Conservation (phyloP, 2,797 vertebrate species). For the Spinus pinus region DNA sequence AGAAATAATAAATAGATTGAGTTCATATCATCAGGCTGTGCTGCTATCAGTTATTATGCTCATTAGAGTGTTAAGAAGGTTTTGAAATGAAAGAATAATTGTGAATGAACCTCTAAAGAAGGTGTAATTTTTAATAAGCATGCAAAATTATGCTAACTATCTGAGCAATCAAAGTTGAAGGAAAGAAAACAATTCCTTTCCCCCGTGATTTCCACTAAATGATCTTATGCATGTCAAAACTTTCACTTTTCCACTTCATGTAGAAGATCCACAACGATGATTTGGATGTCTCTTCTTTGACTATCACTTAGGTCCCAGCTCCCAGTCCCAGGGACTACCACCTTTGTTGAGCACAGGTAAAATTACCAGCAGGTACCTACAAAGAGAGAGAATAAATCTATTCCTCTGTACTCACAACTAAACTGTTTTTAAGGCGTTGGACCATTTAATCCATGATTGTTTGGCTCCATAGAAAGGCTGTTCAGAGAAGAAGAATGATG, state of each 20-base stretch:
- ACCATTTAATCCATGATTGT: background rate
- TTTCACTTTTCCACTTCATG: background rate
- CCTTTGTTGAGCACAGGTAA: background rate
- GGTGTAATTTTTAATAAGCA: background rate
- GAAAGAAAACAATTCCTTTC: background rate
- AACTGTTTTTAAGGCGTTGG: background rate
- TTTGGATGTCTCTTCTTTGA: background rate
- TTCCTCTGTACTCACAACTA: background rate
- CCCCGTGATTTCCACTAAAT: background rate
- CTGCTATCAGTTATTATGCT: background rate
- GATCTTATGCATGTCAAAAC: background rate
- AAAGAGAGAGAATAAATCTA: background rate
- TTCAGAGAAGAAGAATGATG: background rate
- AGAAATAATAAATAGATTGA: background rate
- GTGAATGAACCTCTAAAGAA: slow-evolving; percentile 15
- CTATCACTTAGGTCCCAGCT: background rate
- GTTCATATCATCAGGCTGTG: background rate
- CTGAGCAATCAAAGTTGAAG: background rate
- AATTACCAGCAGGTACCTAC: background rate
- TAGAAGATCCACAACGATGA: background rate
- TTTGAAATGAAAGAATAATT: slow-evolving; percentile 30
- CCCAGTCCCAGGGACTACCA: too few species aligned
- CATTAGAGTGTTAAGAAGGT: background rate
- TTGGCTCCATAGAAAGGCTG: background rate
- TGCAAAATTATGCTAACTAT: background rate